Base-by-base conservation (phyloP, 2,888 invertebrate genomes). In the Mythimna impura region DNA sequence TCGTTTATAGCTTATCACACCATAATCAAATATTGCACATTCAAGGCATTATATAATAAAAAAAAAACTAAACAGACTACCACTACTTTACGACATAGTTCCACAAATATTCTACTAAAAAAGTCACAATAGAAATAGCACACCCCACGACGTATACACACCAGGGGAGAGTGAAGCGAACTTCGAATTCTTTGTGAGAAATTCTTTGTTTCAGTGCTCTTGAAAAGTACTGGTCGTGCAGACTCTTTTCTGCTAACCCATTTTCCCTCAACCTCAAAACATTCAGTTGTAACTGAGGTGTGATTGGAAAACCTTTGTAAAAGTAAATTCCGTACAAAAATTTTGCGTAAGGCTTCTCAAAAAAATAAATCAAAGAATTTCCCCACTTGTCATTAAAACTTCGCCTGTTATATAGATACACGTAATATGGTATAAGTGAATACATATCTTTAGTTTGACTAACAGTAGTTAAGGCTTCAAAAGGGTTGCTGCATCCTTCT, bases 271-370 rank as follows among this genome's bases (percentile, higher is more conserved):
- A n/a, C 9, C 75, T 70, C 25, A 85, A 68, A 8, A 69, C 64
- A 47, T 82, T 82, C 12, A 60, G 3, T 30, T 25, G 61, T 8
- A 83, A 40, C 10, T 63, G 22, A 4, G 0, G 14, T 0, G 85
- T 73, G 25, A 83, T 73, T 1, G 84, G 86, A 60, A 65, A 86
- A 4, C 83, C 86, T 75, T 86, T 84, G 50, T 84, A 84, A 61
- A 84, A 86, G 52, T 63, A 76, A 43, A 61, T 69, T 20, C 58
- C 57, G 3, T 73, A 75, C 36, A 71, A 75, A 66, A 64, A 69
- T 57, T 66, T 77, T 22, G 8, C 60, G 55, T 54, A 73, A 10
- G 64, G 76, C 25, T 87, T 78, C 0, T 80, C 66, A 64, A 86
- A 82, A 57, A 36, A 70, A 34, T 80, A 68, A 58, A 82, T 66